Evolutionary conservation across 1,140 invertebrate genomes (phyloP).

Genomic region (Mamestra configurata): DNA sequence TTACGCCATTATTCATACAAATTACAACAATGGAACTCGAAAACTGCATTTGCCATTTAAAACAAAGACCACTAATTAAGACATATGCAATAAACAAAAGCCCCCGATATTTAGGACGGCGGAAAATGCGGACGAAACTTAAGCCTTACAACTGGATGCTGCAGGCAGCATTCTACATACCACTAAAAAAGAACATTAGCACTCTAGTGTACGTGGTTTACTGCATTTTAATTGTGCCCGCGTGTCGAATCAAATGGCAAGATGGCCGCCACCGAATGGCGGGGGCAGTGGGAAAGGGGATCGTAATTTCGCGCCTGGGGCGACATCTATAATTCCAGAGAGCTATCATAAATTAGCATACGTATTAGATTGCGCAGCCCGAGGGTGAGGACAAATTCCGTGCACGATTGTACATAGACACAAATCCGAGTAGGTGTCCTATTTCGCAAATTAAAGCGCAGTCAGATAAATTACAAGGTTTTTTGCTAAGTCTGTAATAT

Average conservation of each 20-base stretch:
- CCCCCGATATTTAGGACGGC: neutral
- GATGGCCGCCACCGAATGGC: conserved; percentile 69
- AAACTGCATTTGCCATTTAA: neutral
- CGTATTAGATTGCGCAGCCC: conserved; percentile 78
- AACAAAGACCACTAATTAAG: neutral
- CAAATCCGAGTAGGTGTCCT: conserved; percentile 50
- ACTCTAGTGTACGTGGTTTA: conserved; percentile 56
- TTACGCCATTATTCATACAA: too few species aligned
- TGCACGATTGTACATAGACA: conserved; percentile 67
- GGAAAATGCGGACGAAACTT: conserved; percentile 7
- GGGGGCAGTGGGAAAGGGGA: conserved; percentile 60
- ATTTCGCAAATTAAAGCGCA: conserved; percentile 61
- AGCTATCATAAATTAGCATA: conserved; percentile 85
- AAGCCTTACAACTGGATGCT: conserved; percentile 13
- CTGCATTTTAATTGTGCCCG: conserved; percentile 68
- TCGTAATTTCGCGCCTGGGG: conserved; percentile 77
- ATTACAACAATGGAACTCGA: too few species aligned
- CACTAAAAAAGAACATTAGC: conserved; percentile 60
- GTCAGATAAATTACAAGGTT: conserved; percentile 40
- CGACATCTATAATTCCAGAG: conserved; percentile 83
- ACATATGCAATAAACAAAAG: neutral
- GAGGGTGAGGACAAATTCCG: conserved; percentile 70
- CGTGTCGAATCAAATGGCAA: conserved; percentile 74
- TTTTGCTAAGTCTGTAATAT: neutral
- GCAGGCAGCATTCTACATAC: conserved; percentile 30